Evolutionary conservation across 1,140 invertebrate genomes (phyloP).

Genomic region (Brachionus paranguensis): DNA sequence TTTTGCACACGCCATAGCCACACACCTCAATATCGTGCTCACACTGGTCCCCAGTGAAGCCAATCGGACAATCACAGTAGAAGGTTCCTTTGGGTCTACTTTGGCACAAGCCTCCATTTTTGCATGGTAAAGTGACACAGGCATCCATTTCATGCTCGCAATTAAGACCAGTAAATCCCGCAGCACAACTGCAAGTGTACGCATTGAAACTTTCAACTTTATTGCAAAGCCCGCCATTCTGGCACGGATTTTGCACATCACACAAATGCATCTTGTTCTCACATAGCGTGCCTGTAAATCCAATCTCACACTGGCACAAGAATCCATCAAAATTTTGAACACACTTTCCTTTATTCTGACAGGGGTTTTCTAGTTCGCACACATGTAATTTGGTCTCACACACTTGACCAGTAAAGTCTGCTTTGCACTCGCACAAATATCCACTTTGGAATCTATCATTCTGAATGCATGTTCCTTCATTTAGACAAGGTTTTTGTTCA

Average conservation of each 20-base stretch:
- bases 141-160: slow-evolving; percentile 61
- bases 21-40: slow-evolving; percentile 24
- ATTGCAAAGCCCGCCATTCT: slow-evolving; percentile 12
- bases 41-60: background rate
- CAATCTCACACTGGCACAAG: background rate
- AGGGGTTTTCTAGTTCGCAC: background rate
- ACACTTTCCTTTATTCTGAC: background rate
- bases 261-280: background rate
- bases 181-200: slow-evolving; percentile 64
- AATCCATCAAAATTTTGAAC: background rate
- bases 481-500: background rate
- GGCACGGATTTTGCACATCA: background rate
- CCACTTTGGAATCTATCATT: background rate
- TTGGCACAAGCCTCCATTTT: slow-evolving; percentile 31
- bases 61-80: slow-evolving; percentile 26
- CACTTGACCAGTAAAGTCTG: background rate
- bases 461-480: background rate
- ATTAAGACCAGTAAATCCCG: slow-evolving; percentile 66
- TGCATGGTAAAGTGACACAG: background rate
- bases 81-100: background rate
- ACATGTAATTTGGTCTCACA: background rate
- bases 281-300: background rate
- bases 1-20: background rate
- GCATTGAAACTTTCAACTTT: slow-evolving; percentile 1
- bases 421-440: background rate